Evolutionary conservation across 2,797 vertebrate species (phyloP).

Genomic region (Urophycis tenuis): DNA sequence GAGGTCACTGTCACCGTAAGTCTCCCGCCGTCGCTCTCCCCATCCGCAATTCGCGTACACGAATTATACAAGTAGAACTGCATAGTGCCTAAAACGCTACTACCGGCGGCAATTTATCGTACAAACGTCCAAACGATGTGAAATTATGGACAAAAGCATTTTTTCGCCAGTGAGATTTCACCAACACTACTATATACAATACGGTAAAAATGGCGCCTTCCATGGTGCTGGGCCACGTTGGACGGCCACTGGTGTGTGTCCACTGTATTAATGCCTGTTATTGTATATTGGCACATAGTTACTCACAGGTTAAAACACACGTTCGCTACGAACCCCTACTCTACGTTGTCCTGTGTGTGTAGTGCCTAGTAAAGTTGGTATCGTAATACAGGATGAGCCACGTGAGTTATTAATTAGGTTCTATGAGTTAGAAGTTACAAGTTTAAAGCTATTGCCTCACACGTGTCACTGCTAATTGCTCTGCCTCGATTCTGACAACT

Average conservation of each 20-base stretch:
- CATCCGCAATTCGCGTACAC: neutral
- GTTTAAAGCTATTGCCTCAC: neutral
- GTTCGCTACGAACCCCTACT: no score
- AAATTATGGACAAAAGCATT: neutral
- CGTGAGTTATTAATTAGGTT: neutral
- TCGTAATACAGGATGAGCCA: neutral
- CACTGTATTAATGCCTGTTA: no score
- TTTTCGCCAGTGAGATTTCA: no score
- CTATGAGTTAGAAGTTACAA: neutral
- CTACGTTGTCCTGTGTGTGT: no score
- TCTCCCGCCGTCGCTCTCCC: slow-evolving; percentile 15
- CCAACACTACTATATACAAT: neutral
- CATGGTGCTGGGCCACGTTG: slow-evolving; percentile 15
- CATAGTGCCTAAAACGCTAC: neutral
- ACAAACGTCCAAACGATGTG: neutral
- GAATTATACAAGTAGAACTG: neutral
- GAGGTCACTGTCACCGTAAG: slow-evolving; percentile 95
- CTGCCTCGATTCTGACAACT: neutral
- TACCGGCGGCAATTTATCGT: neutral
- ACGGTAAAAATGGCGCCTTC: slow-evolving; percentile 47
- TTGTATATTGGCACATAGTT: no score
- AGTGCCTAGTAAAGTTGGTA: no score
- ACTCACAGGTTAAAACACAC: no score
- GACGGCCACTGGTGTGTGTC: neutral
- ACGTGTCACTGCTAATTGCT: neutral